Base-by-base conservation (phyloP, 2,888 invertebrate species). In the Papilio demoleus region DNA sequence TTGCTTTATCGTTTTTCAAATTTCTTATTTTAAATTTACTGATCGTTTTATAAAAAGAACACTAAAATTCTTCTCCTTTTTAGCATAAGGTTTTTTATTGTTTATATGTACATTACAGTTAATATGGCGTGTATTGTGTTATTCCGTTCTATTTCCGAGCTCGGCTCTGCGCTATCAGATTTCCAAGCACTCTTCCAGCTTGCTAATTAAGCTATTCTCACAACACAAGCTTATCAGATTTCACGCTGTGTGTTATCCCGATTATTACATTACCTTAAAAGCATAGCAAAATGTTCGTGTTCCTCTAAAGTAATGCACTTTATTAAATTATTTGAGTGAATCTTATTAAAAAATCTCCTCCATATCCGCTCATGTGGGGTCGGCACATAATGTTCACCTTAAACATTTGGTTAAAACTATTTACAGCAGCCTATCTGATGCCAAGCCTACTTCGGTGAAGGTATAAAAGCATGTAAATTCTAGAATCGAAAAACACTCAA, bases 151-250 rank as follows among this genome's bases (percentile, higher is more conserved):
- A 53, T 53, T 53, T 53, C 14, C 27, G n/a, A 53, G 53, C 11
- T 47, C 0, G 22, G 47, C 53, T 14, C 27, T 8, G 3, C 53
- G 27, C 27, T 53, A 53, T 27, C 53, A 27, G 53, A 53, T 53
- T 53, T 53, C 53, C 8, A 27, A 27, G 50, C 50, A 45, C 47
- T 47, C 22, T 47, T 47, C 47, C 47, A 22, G 27, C 53, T 14
- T 8, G 53, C 53, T 53, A 53, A 27, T 53, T 53, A 53, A 53
- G 53, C 53, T 27, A 53, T 53, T 53, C 27, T 53, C 27, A 53
- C 53, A 53, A 53, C 53, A 53, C 24, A 53, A 53, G 27, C 53
- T 53, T 53, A 53, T 53, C 53, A 53, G n/a, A 53, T 53, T 27
- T 27, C 27, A 19, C 22, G 53, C 53, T n/a, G n/a, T 27, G n/a